These are phyloP conservation scores for Hystrix cristata DNA, from an alignment of 2,113 vertebrate species.

Conservation along the genomic window DNA sequence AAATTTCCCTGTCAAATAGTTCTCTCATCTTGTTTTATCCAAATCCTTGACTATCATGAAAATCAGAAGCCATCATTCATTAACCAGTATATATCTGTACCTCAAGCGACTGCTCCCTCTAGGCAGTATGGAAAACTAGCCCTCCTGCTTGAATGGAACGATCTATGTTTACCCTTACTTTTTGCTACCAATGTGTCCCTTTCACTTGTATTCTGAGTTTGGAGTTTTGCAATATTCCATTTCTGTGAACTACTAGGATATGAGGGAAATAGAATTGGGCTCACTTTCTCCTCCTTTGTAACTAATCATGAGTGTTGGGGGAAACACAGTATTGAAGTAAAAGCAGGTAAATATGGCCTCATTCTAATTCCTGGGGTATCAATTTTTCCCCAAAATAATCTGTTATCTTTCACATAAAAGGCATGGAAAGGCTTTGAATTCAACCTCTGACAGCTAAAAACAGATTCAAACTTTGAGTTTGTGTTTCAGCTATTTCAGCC, in stretches of 20 bases:
- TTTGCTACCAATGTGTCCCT: neutral
- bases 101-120: neutral
- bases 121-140: neutral
- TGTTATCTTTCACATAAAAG: neutral
- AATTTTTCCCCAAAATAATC: neutral
- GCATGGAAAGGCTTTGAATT: neutral
- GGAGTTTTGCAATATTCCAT: neutral
- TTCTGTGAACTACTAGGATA: neutral
- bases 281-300: neutral
- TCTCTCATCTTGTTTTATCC: neutral
- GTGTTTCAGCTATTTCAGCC: neutral
- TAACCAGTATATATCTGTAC: neutral
- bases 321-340: neutral
- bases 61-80: neutral
- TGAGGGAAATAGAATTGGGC: neutral
- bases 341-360: neutral
- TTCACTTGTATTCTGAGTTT: neutral
- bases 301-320: neutral
- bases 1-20: neutral
- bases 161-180: neutral
- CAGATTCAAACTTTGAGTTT: neutral
- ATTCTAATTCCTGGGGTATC: neutral
- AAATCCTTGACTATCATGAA: neutral
- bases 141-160: neutral
- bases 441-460: neutral